Evolutionary conservation across 2,888 invertebrate genomes (phyloP).

Genomic region (Sylvicola fuscatus): DNA sequence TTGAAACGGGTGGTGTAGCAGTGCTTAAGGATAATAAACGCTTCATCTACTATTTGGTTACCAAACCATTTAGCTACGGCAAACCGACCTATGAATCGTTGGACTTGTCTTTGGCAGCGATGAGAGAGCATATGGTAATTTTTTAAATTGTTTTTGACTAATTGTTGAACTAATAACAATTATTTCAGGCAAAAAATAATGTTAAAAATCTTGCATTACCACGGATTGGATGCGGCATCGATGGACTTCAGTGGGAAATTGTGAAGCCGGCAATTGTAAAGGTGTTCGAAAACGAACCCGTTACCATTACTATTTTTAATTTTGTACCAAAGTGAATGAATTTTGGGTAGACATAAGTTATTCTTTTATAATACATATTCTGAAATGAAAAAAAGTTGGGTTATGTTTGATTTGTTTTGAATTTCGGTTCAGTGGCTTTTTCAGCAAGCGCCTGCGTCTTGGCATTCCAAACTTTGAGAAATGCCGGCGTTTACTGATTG

Average conservation of each 20-base stretch:
- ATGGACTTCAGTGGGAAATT: slow-evolving; percentile 36
- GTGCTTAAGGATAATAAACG: slow-evolving; percentile 24
- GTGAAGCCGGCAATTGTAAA: slow-evolving; percentile 30
- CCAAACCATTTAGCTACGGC: slow-evolving; percentile 29
- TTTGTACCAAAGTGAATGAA: no score
- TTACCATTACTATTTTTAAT: slow-evolving; percentile 28
- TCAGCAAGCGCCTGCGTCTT: no score
- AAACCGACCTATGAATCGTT: slow-evolving; percentile 29
- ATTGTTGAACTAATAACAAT: no score
- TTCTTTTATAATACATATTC: no score
- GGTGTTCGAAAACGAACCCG: slow-evolving; percentile 28
- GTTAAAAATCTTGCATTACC: slow-evolving; percentile 38
- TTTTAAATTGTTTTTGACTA: no score
- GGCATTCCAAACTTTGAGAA: no score
- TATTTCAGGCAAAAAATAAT: slow-evolving; percentile 15
- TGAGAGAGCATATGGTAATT: slow-evolving; percentile 15
- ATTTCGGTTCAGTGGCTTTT: no score
- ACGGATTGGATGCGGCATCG: slow-evolving; percentile 43
- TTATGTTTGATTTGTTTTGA: no score
- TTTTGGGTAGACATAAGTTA: no score
- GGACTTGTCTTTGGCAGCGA: slow-evolving; percentile 23
- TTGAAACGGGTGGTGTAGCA: slow-evolving; percentile 26
- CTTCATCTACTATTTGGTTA: slow-evolving; percentile 37
- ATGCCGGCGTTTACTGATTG: no score
- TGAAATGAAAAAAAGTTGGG: no score